A percentile compares a stretch with the other conserved stretches of the same genome.
Conservation (phyloP, 30 jellyfish, hydroid and myxozoan species). For the Chironex yamaguchii region DNA sequence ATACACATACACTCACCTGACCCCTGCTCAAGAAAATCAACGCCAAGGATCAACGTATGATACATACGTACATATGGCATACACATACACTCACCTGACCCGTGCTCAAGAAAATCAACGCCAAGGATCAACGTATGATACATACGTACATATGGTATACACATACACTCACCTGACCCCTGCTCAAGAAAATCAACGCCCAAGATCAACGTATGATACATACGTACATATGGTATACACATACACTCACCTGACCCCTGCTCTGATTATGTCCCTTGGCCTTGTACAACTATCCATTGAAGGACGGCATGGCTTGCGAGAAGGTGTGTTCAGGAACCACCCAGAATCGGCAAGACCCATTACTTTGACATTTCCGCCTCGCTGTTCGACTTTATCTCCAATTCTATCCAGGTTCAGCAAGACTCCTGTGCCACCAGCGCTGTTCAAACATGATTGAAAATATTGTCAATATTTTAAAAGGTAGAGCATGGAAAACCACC, state of each 20-base stretch:
- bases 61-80: too few relatives aligned
- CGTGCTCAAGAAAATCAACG: background rate
- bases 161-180: too few relatives aligned
- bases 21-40: background rate
- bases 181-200: background rate
- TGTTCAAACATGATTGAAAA: too few relatives aligned
- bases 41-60: too few relatives aligned
- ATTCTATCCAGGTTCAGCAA: conserved; percentile 86
- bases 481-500: too few relatives aligned
- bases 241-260: conserved; percentile 40
- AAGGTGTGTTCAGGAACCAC: conserved; percentile 79
- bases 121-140: too few relatives aligned
- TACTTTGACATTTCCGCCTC: conserved; percentile 65
- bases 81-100: too few relatives aligned
- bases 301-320: conserved; percentile 29
- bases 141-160: background rate
- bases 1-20: too few relatives aligned
- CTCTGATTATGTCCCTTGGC: conserved; percentile 64
- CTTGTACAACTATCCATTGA: conserved; percentile 12
- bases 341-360: conserved; percentile 94
- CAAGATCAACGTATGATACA: too few relatives aligned
- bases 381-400: conserved; percentile 45
- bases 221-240: too few relatives aligned
- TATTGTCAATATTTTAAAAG: too few relatives aligned
- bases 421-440: conserved; percentile 99